These are phyloP conservation scores for Eira barbara DNA, from an alignment of 2,113 vertebrate genomes.

Conservation along the genomic window DNA sequence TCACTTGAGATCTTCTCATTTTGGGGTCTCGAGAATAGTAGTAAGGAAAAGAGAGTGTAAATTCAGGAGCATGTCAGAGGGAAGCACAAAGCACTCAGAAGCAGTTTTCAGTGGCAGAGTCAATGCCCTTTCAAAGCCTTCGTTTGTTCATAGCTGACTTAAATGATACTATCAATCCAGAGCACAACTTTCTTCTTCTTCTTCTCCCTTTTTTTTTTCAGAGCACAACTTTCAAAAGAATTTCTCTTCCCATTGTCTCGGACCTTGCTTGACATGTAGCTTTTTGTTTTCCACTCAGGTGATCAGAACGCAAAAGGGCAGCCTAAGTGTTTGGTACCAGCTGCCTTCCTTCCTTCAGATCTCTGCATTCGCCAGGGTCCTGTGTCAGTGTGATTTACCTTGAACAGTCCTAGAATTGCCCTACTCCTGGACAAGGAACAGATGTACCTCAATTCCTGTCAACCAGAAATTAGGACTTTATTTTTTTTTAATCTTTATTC, in stretches of 20 bases:
- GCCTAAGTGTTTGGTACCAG: background rate
- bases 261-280: background rate
- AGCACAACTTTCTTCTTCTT: background rate
- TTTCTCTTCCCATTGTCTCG: background rate
- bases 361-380: background rate
- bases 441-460: background rate
- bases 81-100: constrained; percentile 15
- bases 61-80: background rate
- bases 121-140: background rate
- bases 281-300: background rate
- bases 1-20: background rate
- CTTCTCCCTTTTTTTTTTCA: background rate
- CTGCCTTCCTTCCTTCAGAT: background rate
- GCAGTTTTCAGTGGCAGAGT: background rate
- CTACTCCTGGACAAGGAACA: background rate
- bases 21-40: background rate
- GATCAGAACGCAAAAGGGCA: background rate
- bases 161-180: background rate
- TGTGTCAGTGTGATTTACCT: background rate
- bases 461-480: background rate
- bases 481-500: background rate
- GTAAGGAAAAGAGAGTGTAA: background rate
- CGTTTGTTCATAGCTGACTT: background rate
- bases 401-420: background rate
- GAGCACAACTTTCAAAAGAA: background rate